Evolutionary conservation across 2,797 vertebrate species (phyloP).

Genomic region (Phrynocephalus guinanensis): DNA sequence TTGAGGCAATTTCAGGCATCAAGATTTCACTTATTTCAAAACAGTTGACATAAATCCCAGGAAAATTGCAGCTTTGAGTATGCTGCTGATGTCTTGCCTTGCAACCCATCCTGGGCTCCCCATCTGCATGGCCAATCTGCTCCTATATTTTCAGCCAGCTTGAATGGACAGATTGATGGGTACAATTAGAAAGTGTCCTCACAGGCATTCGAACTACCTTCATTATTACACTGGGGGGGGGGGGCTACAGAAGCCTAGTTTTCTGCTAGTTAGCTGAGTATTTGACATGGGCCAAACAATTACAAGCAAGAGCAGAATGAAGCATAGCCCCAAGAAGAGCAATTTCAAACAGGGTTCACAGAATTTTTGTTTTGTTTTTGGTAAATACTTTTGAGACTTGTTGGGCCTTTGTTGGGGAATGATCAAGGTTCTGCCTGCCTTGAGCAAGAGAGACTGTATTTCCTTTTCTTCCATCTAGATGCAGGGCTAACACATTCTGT

Average conservation of each 20-base stretch:
- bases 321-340: background rate
- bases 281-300: constrained; percentile 82
- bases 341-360: background rate
- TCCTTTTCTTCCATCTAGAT: constrained; percentile 36
- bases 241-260: constrained; percentile 83
- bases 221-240: constrained; percentile 82
- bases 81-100: constrained; percentile 73
- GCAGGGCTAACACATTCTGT: constrained; percentile 52
- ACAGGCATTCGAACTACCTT: constrained; percentile 83
- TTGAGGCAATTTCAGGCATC: constrained; percentile 55
- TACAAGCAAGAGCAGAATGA: constrained; percentile 73
- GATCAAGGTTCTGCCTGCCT: background rate
- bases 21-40: constrained; percentile 58
- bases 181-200: constrained; percentile 83
- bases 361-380: no score
- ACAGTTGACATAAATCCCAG: constrained; percentile 73
- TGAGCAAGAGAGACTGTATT: no score
- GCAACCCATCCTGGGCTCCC: constrained; percentile 66
- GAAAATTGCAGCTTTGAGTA: constrained; percentile 66
- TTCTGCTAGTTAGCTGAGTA: constrained; percentile 86
- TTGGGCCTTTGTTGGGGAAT: background rate
- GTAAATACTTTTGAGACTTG: no score
- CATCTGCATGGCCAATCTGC: constrained; percentile 83
- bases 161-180: constrained; percentile 82
- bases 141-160: constrained; percentile 82